Conservation (phyloP, 37 sponge, comb jelly and placozoan species). For the Oopsacas minuta region DNA sequence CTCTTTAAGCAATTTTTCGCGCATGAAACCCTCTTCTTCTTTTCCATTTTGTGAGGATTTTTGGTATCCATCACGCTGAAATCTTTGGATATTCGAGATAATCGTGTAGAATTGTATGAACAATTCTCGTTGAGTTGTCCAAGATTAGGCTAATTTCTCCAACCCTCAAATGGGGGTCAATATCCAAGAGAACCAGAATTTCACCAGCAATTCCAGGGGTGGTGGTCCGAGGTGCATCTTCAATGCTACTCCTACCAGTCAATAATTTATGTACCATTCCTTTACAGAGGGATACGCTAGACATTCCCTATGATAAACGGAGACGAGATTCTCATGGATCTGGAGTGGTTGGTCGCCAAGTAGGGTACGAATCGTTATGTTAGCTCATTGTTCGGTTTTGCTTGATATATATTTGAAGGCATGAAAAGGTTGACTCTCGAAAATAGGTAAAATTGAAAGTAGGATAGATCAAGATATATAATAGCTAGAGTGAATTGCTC, state of each 20-base stretch:
- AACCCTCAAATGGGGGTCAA: neutral
- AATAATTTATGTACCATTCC: neutral
- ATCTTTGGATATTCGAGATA: neutral
- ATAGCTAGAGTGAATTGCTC: too few species aligned
- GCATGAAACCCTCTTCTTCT: too few species aligned
- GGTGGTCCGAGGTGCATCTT: constrained; percentile 14
- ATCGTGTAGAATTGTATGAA: constrained; percentile 18
- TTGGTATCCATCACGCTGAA: constrained; percentile 16
- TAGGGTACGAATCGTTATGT: neutral
- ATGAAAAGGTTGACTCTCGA: neutral
- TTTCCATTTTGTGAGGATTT: too few species aligned
- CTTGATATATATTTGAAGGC: neutral
- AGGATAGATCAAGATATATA: neutral
- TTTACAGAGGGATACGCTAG: constrained; percentile 1
- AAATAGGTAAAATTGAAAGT: neutral
- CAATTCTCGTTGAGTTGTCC: neutral
- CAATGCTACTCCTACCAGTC: neutral
- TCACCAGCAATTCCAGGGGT: neutral
- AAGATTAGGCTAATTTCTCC: neutral
- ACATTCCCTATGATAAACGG: neutral
- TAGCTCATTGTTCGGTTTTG: neutral
- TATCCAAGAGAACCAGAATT: neutral
- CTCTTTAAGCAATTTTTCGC: too few species aligned
- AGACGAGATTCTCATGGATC: neutral
- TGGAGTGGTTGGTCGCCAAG: constrained; percentile 14